Conservation (phyloP, 1,140 invertebrate genomes). For the Tyrophagus putrescentiae region DNA sequence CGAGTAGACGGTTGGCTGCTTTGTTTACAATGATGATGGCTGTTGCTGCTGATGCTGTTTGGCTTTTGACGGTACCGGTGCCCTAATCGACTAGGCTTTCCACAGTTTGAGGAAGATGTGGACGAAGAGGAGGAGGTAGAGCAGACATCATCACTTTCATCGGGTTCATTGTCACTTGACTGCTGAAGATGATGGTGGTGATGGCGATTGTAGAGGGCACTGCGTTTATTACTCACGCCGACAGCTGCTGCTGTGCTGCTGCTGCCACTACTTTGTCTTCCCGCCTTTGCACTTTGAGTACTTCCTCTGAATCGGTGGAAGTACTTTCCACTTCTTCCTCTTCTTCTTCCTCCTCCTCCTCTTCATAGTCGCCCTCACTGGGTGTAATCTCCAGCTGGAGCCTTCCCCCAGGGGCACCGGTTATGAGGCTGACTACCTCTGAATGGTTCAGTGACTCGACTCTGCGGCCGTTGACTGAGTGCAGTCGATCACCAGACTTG, state of each 20-base stretch:
- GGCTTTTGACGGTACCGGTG: background rate
- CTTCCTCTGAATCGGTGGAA: background rate
- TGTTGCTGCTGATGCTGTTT: background rate
- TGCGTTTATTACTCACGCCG: background rate
- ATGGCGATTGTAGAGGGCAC: background rate
- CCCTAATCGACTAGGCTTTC: background rate
- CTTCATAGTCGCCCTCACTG: constrained; percentile 23
- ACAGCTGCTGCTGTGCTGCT: too few species aligned
- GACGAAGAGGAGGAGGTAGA: background rate
- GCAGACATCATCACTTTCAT: too few species aligned
- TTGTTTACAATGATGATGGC: background rate
- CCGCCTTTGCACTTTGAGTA: background rate
- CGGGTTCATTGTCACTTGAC: too few species aligned
- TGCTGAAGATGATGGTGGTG: background rate
- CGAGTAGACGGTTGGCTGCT: background rate
- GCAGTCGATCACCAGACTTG: constrained; percentile 71
- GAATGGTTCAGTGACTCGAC: constrained; percentile 78
- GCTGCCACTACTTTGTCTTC: background rate
- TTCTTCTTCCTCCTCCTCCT: constrained; percentile 23
- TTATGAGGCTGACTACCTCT: constrained; percentile 76
- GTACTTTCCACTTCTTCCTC: constrained; percentile 23
- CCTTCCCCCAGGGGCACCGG: constrained; percentile 54
- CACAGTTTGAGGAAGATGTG: background rate
- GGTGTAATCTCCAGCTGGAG: constrained; percentile 61
- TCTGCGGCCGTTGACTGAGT: constrained; percentile 74